Evolutionary conservation across 2,888 invertebrate species (phyloP).

Genomic region (Rambutsinella grinnellia): DNA sequence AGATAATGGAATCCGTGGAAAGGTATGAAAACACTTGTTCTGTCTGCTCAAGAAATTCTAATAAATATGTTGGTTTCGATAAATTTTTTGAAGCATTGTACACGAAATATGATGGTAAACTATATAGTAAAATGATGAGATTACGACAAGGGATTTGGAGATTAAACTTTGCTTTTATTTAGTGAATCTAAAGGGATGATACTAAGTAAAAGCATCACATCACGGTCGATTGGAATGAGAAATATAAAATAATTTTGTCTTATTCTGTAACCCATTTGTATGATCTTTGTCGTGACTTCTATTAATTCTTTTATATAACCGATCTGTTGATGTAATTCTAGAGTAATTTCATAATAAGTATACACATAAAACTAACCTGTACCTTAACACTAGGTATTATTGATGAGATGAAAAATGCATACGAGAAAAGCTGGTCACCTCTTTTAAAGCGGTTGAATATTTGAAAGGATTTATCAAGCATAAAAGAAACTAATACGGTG

Average conservation of each 20-base stretch:
- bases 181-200: slow-evolving; percentile 7
- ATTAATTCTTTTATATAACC: slow-evolving; percentile 63
- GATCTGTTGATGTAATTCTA: no score
- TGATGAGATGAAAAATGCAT: no score
- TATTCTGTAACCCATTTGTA: slow-evolving; percentile 37
- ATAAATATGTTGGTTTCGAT: slow-evolving; percentile 32
- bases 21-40: slow-evolving; percentile 43
- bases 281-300: slow-evolving; percentile 62
- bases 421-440: no score
- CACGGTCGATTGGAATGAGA: slow-evolving; percentile 5
- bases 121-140: slow-evolving; percentile 11
- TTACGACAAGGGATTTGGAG: no score
- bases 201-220: slow-evolving; percentile 7
- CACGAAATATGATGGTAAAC: slow-evolving; percentile 19
- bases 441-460: no score
- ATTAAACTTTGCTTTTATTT: no score
- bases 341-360: no score
- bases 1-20: slow-evolving; percentile 22
- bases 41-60: slow-evolving; percentile 7
- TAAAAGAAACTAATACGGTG: no score
- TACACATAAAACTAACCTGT: no score
- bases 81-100: slow-evolving; percentile 39
- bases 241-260: no score
- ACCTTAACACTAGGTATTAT: no score
- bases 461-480: no score